Conservation (phyloP, 2,797 vertebrate genomes). For the Platyrinchus mystaceus region DNA sequence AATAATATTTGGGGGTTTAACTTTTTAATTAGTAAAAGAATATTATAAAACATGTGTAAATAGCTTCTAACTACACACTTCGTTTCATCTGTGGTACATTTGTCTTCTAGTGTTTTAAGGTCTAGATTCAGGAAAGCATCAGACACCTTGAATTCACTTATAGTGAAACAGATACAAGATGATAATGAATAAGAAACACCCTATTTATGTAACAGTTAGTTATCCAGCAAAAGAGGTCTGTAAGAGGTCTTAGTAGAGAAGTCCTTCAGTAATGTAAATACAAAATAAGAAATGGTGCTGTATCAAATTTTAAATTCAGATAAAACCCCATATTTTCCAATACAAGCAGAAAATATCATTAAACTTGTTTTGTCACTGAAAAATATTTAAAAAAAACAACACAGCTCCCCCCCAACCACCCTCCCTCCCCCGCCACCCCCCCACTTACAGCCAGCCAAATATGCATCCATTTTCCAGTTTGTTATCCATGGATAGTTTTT, state of each 20-base stretch:
- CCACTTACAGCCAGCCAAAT: not conserved
- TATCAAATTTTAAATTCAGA: not conserved
- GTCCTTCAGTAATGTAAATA: not conserved
- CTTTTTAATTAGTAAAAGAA: not conserved
- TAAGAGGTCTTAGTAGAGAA: not conserved
- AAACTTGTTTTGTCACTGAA: not conserved
- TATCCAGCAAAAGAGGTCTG: not conserved
- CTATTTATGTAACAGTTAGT: not conserved
- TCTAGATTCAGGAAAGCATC: not conserved
- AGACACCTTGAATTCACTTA: not conserved
- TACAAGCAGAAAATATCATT: not conserved
- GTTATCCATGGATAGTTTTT: slow-evolving; percentile 3
- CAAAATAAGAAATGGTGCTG: not conserved
- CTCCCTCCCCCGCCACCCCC: accelerated
- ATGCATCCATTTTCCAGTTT: slow-evolving; percentile 13
- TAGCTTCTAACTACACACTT: not conserved
- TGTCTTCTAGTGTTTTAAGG: not conserved
- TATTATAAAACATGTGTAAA: not conserved
- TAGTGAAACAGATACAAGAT: not conserved
- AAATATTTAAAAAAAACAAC: not conserved
- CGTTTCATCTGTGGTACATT: not conserved
- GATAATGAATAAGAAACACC: not conserved
- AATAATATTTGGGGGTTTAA: accelerated
- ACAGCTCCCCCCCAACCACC: not conserved
- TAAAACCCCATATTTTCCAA: not conserved